Conservation (phyloP, 2,797 vertebrate species). For the Gymnoscopelus braueri region DNA sequence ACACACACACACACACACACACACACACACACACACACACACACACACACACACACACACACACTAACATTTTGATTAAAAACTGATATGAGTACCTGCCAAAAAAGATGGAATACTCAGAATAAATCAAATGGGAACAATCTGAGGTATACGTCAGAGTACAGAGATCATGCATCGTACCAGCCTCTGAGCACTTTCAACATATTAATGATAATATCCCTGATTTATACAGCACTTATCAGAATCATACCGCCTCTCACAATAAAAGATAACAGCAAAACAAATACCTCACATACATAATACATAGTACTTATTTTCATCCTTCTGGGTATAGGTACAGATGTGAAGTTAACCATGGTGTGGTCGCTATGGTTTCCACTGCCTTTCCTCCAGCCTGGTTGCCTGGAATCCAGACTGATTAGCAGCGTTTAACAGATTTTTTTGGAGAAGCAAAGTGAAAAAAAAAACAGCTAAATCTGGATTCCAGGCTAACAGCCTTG, state of each 20-base stretch:
- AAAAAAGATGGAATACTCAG: constrained; percentile 50
- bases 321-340: constrained; percentile 2
- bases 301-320: constrained; percentile 7
- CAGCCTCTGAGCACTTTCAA: neutral
- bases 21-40: constrained; percentile 27
- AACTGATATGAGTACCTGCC: constrained; percentile 63
- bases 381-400: constrained; percentile 25
- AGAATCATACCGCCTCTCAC: too few species aligned
- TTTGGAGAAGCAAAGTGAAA: too few species aligned
- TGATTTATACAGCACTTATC: too few species aligned
- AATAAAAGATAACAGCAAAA: too few species aligned
- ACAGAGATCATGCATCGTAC: neutral
- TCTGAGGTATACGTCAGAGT: constrained; percentile 48
- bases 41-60: constrained; percentile 13
- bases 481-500: too few species aligned
- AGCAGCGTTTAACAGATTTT: too few species aligned
- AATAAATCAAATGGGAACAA: constrained; percentile 53
- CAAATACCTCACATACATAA: too few species aligned
- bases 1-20: constrained; percentile 33
- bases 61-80: constrained; percentile 71
- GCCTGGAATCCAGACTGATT: too few species aligned
- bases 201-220: too few species aligned
- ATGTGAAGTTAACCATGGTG: constrained; percentile 28
- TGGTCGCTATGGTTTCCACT: constrained; percentile 31
- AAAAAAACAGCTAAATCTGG: too few species aligned